Evolutionary conservation across 2,888 invertebrate genomes (phyloP).

Genomic region (Halocaridina rubra): DNA sequence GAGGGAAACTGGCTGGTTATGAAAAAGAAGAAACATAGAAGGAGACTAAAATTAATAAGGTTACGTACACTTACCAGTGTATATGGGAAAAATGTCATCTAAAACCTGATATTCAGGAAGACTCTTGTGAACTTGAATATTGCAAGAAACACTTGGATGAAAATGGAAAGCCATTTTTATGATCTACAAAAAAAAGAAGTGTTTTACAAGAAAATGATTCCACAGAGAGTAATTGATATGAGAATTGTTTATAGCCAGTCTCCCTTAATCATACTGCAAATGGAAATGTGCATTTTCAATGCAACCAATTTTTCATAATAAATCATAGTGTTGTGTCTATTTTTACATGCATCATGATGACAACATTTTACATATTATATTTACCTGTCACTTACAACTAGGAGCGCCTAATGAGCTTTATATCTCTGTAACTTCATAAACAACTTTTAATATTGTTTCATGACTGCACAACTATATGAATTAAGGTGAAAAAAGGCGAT

Average conservation of each 20-base stretch:
- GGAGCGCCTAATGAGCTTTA: no score
- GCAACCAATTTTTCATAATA: not conserved
- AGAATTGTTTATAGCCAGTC: conserved; percentile 37
- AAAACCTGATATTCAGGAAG: conserved; percentile 18
- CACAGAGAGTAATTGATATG: not conserved
- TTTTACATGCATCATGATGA: no score
- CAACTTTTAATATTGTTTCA: no score
- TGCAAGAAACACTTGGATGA: not conserved
- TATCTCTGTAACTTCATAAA: no score
- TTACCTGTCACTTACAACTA: no score
- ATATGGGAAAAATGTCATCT: not conserved
- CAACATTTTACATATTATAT: no score
- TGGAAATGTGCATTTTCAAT: conserved; percentile 23
- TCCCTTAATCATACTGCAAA: conserved; percentile 28
- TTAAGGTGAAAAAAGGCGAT: not conserved
- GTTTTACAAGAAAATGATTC: no score
- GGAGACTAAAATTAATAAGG: not conserved
- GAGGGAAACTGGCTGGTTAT: conserved; percentile 34
- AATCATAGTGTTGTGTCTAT: not conserved
- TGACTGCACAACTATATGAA: not conserved
- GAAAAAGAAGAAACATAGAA: not conserved
- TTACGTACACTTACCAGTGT: not conserved
- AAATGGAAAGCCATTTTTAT: not conserved
- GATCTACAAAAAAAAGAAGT: not conserved
- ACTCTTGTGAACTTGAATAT: conserved; percentile 22